A percentile compares a stretch with the other conserved stretches of the same genome.
Conservation (phyloP, 2,888 invertebrate genomes). For the Eudemis profundana region DNA sequence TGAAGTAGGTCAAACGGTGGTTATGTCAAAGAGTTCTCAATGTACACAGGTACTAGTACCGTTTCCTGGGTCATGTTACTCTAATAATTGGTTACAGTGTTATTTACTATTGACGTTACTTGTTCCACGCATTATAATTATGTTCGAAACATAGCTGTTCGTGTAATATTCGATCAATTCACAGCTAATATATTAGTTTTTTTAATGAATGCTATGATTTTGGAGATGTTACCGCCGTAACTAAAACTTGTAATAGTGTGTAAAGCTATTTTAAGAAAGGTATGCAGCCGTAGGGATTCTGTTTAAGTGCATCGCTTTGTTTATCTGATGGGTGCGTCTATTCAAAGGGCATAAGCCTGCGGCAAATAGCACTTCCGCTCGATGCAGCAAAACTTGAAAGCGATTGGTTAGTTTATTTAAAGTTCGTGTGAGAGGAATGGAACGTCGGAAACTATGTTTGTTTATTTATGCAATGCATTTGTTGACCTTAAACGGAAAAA, state of each 20-base stretch:
- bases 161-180: conserved; percentile 21
- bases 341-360: conserved; percentile 63
- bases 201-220: conserved; percentile 28
- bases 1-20: conserved; percentile 42
- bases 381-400: conserved; percentile 31
- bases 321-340: conserved; percentile 74
- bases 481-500: not conserved
- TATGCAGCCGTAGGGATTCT: conserved; percentile 64
- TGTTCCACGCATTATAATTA: conserved; percentile 21
- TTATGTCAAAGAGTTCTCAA: conserved; percentile 36
- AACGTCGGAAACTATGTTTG: conserved; percentile 25
- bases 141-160: conserved; percentile 47
- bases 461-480: conserved; percentile 27
- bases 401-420: conserved; percentile 37
- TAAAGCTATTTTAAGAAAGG: conserved; percentile 72
- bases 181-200: conserved; percentile 11
- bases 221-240: conserved; percentile 54
- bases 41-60: conserved; percentile 3
- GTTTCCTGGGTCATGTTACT: conserved; percentile 34
- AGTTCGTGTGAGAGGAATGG: conserved; percentile 31
- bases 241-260: conserved; percentile 47
- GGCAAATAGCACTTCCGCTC: conserved; percentile 61
- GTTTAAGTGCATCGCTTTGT: conserved; percentile 74
- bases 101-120: not conserved
- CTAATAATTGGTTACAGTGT: conserved; percentile 27